Conservation (phyloP, 30 jellyfish, hydroid and myxozoan species). For the Hydra vulgaris region DNA sequence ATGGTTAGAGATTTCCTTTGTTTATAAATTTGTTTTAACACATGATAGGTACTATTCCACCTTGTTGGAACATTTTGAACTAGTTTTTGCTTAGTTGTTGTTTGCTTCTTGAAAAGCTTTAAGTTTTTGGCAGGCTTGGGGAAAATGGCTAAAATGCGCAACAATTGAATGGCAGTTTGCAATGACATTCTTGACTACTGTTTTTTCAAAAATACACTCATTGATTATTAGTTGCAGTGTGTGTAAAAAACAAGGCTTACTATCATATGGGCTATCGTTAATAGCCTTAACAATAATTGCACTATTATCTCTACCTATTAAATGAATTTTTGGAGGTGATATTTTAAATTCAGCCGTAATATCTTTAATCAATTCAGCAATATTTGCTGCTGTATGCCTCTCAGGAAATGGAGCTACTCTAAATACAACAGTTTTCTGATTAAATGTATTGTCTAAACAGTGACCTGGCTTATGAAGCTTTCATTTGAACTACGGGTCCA, state of each 20-base stretch:
- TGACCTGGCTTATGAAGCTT: not conserved
- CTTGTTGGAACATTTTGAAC: not conserved
- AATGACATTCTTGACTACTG: not conserved
- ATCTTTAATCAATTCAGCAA: not conserved
- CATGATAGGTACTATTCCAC: not conserved
- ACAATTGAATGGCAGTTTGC: not conserved
- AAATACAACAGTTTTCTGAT: not conserved
- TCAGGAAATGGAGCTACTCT: not conserved
- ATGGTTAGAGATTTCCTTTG: not conserved
- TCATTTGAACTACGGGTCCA: not conserved
- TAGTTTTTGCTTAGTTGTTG: not conserved
- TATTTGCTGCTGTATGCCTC: not conserved
- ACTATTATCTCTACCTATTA: not conserved
- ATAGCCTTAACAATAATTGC: not conserved
- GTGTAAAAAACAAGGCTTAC: not conserved
- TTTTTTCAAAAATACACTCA: not conserved
- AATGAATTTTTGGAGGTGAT: not conserved
- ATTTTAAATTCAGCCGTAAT: not conserved
- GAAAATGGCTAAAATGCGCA: not conserved
- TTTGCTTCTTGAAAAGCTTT: not conserved
- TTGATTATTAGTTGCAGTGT: not conserved
- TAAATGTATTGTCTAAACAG: not conserved
- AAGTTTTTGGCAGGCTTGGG: not conserved
- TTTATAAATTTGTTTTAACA: not conserved
- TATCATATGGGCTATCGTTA: not conserved